Percentiles rank a stretch among this genome's conserved stretches.
phyloP scores from a whole-genome alignment of 2,797 vertebrate genomes.

The Myripristis jacobus region DNA sequence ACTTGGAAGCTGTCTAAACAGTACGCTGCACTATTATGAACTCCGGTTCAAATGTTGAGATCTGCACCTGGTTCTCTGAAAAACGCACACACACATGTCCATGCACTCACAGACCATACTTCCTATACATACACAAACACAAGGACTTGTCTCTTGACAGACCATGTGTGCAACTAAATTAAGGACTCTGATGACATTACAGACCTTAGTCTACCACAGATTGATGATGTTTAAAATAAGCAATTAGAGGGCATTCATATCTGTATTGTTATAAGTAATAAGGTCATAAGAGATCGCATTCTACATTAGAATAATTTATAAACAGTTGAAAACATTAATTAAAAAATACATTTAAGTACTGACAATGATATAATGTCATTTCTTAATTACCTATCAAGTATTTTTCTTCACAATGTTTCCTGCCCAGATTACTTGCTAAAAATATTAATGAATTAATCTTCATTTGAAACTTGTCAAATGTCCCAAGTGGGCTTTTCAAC shows the following conservation, averaged over 20 bases:
- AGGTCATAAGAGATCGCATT: no score
- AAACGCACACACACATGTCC: background rate
- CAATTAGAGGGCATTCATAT: no score
- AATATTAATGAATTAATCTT: no score
- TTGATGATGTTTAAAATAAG: no score
- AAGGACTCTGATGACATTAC: background rate
- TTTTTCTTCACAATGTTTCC: background rate
- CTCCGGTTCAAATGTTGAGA: constrained; percentile 59
- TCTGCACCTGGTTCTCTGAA: constrained; percentile 58
- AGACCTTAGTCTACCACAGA: background rate
- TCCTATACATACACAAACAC: constrained; percentile 18
- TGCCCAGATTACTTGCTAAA: background rate
- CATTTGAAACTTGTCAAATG: no score
- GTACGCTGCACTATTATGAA: constrained; percentile 11
- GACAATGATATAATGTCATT: no score
- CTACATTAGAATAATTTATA: no score
- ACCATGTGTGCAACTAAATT: background rate
- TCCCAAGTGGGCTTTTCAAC: background rate
- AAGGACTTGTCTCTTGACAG: constrained; percentile 18
- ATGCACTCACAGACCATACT: constrained; percentile 14
- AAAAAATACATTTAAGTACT: no score
- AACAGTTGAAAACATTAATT: no score
- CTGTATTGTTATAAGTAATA: no score
- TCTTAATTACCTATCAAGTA: no score
- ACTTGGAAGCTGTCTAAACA: constrained; percentile 67